Evolutionary conservation across 1,140 invertebrate species (phyloP).

Genomic region (Ylistrum balloti): DNA sequence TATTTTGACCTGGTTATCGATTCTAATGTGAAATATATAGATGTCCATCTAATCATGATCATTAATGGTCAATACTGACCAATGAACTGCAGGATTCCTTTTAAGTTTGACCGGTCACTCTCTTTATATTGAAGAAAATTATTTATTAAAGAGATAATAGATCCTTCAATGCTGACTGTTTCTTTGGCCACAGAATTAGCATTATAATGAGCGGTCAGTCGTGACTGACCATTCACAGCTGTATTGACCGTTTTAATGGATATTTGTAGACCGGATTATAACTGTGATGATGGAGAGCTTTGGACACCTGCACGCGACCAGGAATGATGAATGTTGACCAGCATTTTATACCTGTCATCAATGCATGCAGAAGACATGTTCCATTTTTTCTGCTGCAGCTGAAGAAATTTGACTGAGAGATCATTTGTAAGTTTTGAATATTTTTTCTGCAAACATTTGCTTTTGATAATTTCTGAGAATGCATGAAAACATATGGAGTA

Average conservation of each 20-base stretch:
- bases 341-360: neutral
- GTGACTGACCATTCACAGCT: neutral
- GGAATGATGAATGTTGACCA: neutral
- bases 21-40: neutral
- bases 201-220: neutral
- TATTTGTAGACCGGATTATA: conserved; percentile 27
- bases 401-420: neutral
- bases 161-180: neutral
- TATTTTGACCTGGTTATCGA: neutral
- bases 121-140: neutral
- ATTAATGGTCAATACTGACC: neutral
- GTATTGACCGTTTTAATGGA: neutral
- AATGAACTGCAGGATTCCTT: neutral
- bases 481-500: neutral
- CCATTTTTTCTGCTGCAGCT: neutral
- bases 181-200: neutral
- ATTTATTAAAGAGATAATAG: neutral
- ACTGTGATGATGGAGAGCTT: neutral
- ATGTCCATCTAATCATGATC: neutral
- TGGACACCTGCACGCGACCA: neutral
- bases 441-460: neutral
- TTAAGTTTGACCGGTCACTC: too few relatives aligned
- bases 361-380: neutral
- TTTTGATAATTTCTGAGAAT: neutral
- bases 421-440: neutral